A percentile compares a stretch with the other conserved stretches of the same genome.
Evolutionary conservation across 2,113 vertebrate genomes (phyloP).

Genomic region (Dissostichus mawsoni): DNA sequence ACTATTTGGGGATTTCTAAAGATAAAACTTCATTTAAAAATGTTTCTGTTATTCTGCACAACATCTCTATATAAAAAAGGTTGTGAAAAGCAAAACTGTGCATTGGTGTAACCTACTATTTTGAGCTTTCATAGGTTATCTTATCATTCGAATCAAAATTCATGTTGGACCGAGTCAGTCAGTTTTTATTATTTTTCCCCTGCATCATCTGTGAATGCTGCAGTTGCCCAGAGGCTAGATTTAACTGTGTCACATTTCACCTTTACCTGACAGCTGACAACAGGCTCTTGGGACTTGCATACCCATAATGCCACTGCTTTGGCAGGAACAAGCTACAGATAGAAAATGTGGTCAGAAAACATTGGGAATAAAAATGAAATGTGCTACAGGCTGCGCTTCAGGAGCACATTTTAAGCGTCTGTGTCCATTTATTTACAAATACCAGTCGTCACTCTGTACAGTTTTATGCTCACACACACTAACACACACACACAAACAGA

Average conservation of each 20-base stretch:
- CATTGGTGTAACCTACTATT: not conserved
- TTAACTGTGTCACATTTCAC: constrained; percentile 23
- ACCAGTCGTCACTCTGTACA: constrained; percentile 4
- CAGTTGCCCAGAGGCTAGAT: constrained; percentile 36
- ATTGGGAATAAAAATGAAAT: constrained; percentile 40
- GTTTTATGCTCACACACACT: constrained; percentile 10
- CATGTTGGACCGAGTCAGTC: constrained; percentile 1
- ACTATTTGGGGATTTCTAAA: not conserved
- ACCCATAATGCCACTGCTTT: constrained; percentile 39
- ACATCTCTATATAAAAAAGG: not conserved
- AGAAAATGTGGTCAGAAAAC: not conserved
- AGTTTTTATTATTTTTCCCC: constrained; percentile 27
- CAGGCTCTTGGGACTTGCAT: constrained; percentile 17
- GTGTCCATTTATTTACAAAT: constrained; percentile 22
- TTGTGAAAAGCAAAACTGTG: not conserved
- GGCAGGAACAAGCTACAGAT: constrained; percentile 28
- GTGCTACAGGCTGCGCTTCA: constrained; percentile 21
- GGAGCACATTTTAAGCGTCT: constrained; percentile 22
- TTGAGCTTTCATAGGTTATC: constrained; percentile 1
- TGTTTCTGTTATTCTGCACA: not conserved
- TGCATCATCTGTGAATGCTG: constrained; percentile 24
- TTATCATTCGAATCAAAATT: constrained; percentile 25
- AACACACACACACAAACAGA: constrained; percentile 10
- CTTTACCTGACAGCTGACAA: constrained; percentile 54
- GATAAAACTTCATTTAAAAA: not conserved